Percentiles rank a stretch among this genome's conserved stretches.
phyloP scores from a whole-genome alignment of 2,113 vertebrate species.

The Burhinus bistriatus region DNA sequence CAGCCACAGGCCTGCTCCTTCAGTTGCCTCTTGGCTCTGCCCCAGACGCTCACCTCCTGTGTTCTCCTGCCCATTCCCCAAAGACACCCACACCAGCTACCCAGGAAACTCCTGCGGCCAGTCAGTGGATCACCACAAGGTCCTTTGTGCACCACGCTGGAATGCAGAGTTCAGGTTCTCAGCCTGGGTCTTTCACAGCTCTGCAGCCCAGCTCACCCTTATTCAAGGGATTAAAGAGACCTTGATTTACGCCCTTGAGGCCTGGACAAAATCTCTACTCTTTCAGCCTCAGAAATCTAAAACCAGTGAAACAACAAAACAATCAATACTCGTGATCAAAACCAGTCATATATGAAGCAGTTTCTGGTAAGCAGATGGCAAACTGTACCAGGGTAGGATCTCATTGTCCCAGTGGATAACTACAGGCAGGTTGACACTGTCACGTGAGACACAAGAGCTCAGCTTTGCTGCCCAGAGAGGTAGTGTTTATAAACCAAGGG shows the following conservation, averaged over 20 bases:
- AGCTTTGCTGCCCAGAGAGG: not conserved
- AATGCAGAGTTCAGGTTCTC: not conserved
- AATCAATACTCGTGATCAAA: not conserved
- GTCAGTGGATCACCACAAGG: too few relatives aligned
- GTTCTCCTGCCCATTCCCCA: not conserved
- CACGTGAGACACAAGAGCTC: not conserved
- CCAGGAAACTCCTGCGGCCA: not conserved
- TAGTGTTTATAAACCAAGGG: not conserved
- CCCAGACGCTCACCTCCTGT: not conserved
- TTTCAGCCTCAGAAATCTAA: not conserved
- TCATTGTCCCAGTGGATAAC: not conserved
- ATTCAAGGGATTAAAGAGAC: not conserved
- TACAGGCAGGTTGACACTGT: not conserved
- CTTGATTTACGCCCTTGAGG: not conserved
- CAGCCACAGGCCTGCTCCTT: not conserved
- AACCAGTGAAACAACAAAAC: not conserved
- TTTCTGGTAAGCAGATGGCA: not conserved
- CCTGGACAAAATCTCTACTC: not conserved
- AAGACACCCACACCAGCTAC: fast-evolving
- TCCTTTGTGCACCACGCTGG: not conserved
- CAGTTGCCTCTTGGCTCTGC: not conserved
- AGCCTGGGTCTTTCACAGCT: not conserved
- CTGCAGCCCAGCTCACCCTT: not conserved
- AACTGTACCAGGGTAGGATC: not conserved
- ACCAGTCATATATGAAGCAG: not conserved